Percentiles rank a stretch among this genome's conserved stretches.
phyloP scores from a whole-genome alignment of 1,140 invertebrate genomes.

The honey bee (Apis mellifera) region Amel_HAv3.1 CM009943.2:8184501-8185000 shows the following conservation, averaged over 20 bases:
- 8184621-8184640: slow-evolving; percentile 53
- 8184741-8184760: too few relatives aligned
- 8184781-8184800: neutral
- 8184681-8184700: neutral
- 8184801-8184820: too few relatives aligned
- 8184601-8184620: slow-evolving; percentile 64
- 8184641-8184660: slow-evolving; percentile 54
- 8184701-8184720: too few relatives aligned
- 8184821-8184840: too few relatives aligned
- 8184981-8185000: slow-evolving; percentile 20
- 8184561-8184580: slow-evolving; percentile 56
- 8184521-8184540: slow-evolving; percentile 70
- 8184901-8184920: too few relatives aligned
- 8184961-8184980: neutral
- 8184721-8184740: too few relatives aligned
- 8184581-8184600: slow-evolving; percentile 69
- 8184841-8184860: neutral
- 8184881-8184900: too few relatives aligned
- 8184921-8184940: too few relatives aligned
- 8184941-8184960: too few relatives aligned
- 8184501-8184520: slow-evolving; percentile 70
- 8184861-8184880: neutral
- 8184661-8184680: slow-evolving; percentile 46
- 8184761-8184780: too few relatives aligned
- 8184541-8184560: slow-evolving; percentile 62